A percentile compares a stretch with the other conserved stretches of the same genome.
Conservation (phyloP, 2,888 invertebrate species). For the Blera fallax region DNA sequence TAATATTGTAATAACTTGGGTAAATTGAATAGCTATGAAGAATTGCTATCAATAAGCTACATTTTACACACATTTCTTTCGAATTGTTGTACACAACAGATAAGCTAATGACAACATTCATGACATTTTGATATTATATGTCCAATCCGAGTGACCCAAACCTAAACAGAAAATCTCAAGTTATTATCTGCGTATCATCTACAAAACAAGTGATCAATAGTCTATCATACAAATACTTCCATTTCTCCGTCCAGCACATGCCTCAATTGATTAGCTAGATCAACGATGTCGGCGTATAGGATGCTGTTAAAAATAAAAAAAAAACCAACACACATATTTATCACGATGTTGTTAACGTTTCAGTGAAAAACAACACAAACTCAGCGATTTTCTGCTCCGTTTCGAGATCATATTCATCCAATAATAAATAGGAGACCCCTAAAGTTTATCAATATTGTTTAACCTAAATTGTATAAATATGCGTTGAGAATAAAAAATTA, state of each 20-base stretch:
- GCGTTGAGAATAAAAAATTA: conserved; percentile 29
- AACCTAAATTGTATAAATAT: conserved; percentile 72
- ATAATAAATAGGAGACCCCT: conserved; percentile 73
- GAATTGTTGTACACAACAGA: conserved; percentile 36
- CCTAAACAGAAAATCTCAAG: conserved; percentile 54
- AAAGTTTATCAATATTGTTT: conserved; percentile 73
- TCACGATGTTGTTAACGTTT: conserved; percentile 54
- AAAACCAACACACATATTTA: conserved; percentile 43
- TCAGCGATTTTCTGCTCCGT: conserved; percentile 57
- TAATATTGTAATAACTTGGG: not conserved
- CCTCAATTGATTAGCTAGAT: conserved; percentile 50
- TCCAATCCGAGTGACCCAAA: conserved; percentile 49
- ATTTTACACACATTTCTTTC: conserved; percentile 9
- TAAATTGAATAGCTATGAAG: not conserved
- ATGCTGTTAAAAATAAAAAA: conserved; percentile 31
- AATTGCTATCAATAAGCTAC: conserved; percentile 6
- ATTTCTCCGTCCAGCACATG: conserved; percentile 26
- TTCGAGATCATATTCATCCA: conserved; percentile 72
- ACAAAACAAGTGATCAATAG: conserved; percentile 69
- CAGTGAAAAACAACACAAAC: conserved; percentile 53
- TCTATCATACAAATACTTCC: conserved; percentile 32
- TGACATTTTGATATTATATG: conserved; percentile 46
- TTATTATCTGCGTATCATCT: conserved; percentile 66
- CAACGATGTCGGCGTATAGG: conserved; percentile 28
- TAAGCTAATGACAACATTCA: conserved; percentile 44